Conservation (phyloP, 1,140 invertebrate genomes). For the Drosophila sulfurigaster region DNA sequence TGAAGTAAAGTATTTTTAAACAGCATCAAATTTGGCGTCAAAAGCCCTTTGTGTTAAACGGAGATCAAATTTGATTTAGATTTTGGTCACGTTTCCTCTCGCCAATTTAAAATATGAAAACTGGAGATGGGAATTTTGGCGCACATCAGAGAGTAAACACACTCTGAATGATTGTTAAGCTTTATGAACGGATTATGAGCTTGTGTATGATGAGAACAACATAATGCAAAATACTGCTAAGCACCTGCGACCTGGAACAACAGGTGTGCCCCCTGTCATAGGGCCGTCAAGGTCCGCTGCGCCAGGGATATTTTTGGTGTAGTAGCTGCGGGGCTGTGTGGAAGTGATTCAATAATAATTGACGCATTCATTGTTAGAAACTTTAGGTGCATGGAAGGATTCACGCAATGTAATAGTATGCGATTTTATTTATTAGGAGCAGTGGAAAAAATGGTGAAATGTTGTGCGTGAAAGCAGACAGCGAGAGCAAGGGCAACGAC, state of each 20-base stretch:
- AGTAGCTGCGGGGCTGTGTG: background rate
- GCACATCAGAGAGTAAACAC: no score
- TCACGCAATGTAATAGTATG: background rate
- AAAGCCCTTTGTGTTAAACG: no score
- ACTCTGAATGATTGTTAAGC: no score
- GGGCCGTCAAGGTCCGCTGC: conserved; percentile 13
- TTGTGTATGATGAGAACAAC: no score
- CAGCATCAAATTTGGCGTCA: no score
- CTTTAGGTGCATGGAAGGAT: background rate
- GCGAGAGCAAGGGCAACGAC: conserved; percentile 3
- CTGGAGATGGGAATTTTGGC: no score
- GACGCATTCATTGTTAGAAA: conserved; percentile 12
- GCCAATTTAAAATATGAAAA: no score
- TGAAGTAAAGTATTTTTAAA: no score
- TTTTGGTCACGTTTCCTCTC: no score
- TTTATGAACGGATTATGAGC: no score
- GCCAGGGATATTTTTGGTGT: background rate
- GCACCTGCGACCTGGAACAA: conserved; percentile 57
- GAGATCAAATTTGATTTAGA: no score
- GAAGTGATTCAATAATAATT: conserved; percentile 1
- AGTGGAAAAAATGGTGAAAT: conserved; percentile 49
- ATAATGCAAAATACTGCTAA: conserved; percentile 23
- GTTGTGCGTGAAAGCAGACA: conserved; percentile 30
- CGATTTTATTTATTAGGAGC: conserved; percentile 65
- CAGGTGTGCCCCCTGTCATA: conserved; percentile 67